phyloP scores from a whole-genome alignment of 2,113 vertebrate species.

The Jaculus jaculus region DNA sequence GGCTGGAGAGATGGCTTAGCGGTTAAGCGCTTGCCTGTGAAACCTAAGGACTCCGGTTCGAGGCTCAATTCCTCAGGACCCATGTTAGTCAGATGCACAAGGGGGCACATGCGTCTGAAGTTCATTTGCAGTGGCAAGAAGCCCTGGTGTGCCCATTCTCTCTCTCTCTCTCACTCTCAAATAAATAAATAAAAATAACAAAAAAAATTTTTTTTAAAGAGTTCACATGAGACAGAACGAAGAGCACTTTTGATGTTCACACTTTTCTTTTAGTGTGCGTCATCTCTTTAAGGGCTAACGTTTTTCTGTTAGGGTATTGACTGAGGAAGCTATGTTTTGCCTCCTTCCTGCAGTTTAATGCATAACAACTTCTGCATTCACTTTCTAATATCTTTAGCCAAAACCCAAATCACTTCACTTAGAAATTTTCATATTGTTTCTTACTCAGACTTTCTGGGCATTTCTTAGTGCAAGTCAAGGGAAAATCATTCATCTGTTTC shows the following conservation, averaged over 20 bases:
- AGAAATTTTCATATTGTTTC: conserved; percentile 6
- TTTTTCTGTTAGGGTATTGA: background rate
- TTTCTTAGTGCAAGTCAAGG: conserved; percentile 9
- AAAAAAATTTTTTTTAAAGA: too few relatives aligned
- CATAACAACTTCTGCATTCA: background rate
- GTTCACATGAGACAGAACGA: background rate
- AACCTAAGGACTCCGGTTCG: too few relatives aligned
- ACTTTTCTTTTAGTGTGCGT: background rate
- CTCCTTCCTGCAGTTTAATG: background rate
- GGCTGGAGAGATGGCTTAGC: too few relatives aligned
- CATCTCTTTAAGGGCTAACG: background rate
- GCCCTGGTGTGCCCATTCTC: too few relatives aligned
- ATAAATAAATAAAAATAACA: too few relatives aligned
- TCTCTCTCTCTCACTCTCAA: too few relatives aligned
- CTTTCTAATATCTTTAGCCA: background rate
- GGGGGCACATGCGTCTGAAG: too few relatives aligned
- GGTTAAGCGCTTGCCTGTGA: too few relatives aligned
- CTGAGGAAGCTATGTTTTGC: background rate
- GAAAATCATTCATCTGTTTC: background rate
- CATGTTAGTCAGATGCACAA: too few relatives aligned
- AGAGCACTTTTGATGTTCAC: background rate
- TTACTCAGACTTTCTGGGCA: background rate
- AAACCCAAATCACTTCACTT: background rate
- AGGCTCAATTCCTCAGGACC: too few relatives aligned
- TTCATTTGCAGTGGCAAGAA: too few relatives aligned